Percentiles rank a stretch among this genome's conserved stretches.
Conservation (phyloP, 2,888 invertebrate species). For the Adelphocoris suturalis region DNA sequence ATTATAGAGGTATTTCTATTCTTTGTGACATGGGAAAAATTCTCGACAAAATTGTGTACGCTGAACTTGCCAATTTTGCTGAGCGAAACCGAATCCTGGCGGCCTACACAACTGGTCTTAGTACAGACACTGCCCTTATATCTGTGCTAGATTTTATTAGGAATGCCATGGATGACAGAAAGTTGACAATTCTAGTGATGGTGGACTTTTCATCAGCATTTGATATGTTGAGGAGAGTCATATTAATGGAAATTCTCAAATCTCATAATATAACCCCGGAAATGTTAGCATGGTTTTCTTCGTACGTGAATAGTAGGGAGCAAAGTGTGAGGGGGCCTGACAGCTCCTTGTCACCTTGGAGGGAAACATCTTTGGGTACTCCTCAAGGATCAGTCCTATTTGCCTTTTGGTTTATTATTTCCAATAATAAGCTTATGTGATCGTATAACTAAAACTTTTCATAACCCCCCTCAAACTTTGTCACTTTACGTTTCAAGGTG, state of each 20-base stretch:
- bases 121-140: slow-evolving; percentile 39
- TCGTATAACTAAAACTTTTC: too few species aligned
- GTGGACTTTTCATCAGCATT: neutral
- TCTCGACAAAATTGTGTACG: slow-evolving; percentile 18
- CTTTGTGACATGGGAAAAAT: neutral
- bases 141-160: neutral
- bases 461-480: too few species aligned
- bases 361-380: neutral
- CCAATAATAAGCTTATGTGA: too few species aligned
- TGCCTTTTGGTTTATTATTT: too few species aligned
- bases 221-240: neutral
- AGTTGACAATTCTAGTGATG: neutral
- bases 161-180: neutral
- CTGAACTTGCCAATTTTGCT: neutral
- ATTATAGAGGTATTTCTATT: neutral
- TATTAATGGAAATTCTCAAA: neutral
- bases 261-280: neutral
- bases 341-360: neutral
- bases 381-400: neutral
- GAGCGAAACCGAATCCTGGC: neutral
- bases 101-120: slow-evolving; percentile 1
- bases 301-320: neutral
- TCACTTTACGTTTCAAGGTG: too few species aligned
- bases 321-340: neutral
- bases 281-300: neutral